A percentile compares a stretch with the other conserved stretches of the same genome.
Conservation (phyloP, 2,888 invertebrate genomes). For the Ceriagrion tenellum region DNA sequence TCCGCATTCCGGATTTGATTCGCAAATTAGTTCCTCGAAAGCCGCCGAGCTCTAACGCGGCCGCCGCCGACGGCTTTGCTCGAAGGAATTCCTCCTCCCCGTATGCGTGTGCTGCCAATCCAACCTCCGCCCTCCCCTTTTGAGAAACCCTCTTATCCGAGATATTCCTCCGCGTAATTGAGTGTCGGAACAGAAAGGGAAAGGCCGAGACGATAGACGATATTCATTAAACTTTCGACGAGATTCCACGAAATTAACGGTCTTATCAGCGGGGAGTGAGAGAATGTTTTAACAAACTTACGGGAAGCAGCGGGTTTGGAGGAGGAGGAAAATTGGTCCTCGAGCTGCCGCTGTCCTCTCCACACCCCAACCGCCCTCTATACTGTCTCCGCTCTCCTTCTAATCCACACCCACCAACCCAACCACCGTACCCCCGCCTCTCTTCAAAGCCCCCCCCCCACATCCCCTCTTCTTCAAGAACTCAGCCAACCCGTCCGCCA, state of each 20-base stretch:
- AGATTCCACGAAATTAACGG: constrained; percentile 56
- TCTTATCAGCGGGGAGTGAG: constrained; percentile 32
- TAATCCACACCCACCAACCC: not conserved
- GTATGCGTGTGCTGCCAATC: not conserved
- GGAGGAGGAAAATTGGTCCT: not conserved
- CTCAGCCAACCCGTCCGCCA: not conserved
- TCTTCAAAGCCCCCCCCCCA: too few species aligned
- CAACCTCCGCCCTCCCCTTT: not conserved
- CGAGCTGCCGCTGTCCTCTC: not conserved
- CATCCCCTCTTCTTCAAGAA: not conserved
- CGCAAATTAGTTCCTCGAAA: constrained; percentile 38
- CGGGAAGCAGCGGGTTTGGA: not conserved
- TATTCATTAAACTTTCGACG: constrained; percentile 46
- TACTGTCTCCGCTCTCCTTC: not conserved
- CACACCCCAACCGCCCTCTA: not conserved
- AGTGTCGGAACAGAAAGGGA: constrained; percentile 31
- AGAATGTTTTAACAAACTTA: constrained; percentile 54
- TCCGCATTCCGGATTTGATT: not conserved
- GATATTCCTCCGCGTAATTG: constrained; percentile 13
- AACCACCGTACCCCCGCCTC: not conserved
- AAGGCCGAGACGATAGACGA: constrained; percentile 34
- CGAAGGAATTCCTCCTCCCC: not conserved
- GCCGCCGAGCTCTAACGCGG: not conserved
- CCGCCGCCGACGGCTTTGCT: not conserved
- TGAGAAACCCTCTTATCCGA: not conserved